phyloP scores from a whole-genome alignment of 2,797 vertebrate species.

The Halcyon smyrnensis region DNA sequence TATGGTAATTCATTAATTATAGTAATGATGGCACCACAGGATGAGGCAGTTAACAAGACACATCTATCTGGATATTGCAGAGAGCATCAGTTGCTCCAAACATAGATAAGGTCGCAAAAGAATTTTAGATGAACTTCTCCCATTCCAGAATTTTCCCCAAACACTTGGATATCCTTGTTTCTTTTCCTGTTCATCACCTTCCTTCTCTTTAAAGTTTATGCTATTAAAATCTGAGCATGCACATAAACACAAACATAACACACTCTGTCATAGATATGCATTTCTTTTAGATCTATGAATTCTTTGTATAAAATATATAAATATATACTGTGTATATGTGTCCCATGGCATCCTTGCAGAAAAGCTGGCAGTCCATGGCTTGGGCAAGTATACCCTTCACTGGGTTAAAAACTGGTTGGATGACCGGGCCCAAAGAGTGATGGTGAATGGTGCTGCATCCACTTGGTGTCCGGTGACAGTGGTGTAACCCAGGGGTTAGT shows the following conservation, averaged over 20 bases:
- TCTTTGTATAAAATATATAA: neutral
- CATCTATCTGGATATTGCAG: conserved; percentile 50
- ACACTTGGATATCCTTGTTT: neutral
- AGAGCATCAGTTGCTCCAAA: neutral
- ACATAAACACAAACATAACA: neutral
- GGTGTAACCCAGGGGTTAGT: no score
- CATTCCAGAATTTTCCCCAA: neutral
- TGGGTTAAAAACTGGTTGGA: no score
- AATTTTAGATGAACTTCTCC: neutral
- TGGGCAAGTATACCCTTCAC: no score
- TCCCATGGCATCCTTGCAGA: no score
- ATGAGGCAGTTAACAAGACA: conserved; percentile 63
- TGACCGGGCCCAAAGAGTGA: no score
- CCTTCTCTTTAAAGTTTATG: neutral
- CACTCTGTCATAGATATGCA: fast-evolving
- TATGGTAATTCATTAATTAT: conserved; percentile 73
- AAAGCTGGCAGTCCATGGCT: no score
- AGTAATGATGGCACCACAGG: conserved; percentile 65
- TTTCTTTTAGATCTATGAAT: neutral
- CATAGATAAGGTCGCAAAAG: conserved; percentile 15
- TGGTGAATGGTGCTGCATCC: no score
- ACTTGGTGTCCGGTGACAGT: no score
- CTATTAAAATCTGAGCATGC: neutral
- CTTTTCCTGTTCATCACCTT: neutral
- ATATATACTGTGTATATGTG: no score